These are phyloP conservation scores for Drosophila parthenogenetica DNA, from an alignment of 2,888 invertebrate species.

Conservation along the genomic window DNA sequence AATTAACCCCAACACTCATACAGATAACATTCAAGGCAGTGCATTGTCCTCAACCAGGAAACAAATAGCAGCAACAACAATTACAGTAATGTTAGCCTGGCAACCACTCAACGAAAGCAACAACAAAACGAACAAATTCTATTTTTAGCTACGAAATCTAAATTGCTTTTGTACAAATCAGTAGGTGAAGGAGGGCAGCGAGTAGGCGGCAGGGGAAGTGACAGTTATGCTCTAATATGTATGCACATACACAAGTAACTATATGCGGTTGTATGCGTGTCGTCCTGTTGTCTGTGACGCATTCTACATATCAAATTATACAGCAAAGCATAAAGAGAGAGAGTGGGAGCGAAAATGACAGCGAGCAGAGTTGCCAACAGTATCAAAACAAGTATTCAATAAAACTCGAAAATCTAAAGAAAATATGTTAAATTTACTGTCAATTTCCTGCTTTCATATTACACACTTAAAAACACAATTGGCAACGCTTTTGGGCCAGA, in stretches of 20 bases:
- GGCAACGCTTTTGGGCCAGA: constrained; percentile 32
- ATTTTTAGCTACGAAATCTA: constrained; percentile 70
- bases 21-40: constrained; percentile 68
- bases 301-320: constrained; percentile 35
- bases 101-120: constrained; percentile 48
- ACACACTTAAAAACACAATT: constrained; percentile 3
- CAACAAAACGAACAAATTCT: constrained; percentile 48
- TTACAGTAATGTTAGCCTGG: constrained; percentile 46
- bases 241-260: constrained; percentile 2
- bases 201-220: not conserved
- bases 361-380: constrained; percentile 16
- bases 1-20: not conserved
- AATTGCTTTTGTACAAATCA: constrained; percentile 59
- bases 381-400: not conserved
- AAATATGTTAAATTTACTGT: not conserved
- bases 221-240: constrained; percentile 49
- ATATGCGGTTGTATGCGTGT: constrained; percentile 14
- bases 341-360: constrained; percentile 11
- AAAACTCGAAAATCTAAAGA: not conserved
- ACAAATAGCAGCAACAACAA: constrained; percentile 19
- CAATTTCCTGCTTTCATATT: constrained; percentile 1
- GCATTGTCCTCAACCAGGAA: constrained; percentile 75
- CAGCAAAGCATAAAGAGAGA: not conserved
- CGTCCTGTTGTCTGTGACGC: constrained; percentile 38
- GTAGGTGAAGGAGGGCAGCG: constrained; percentile 12